Base-by-base conservation (phyloP, 1,140 invertebrate species). In the Pogonus chalceus region DNA sequence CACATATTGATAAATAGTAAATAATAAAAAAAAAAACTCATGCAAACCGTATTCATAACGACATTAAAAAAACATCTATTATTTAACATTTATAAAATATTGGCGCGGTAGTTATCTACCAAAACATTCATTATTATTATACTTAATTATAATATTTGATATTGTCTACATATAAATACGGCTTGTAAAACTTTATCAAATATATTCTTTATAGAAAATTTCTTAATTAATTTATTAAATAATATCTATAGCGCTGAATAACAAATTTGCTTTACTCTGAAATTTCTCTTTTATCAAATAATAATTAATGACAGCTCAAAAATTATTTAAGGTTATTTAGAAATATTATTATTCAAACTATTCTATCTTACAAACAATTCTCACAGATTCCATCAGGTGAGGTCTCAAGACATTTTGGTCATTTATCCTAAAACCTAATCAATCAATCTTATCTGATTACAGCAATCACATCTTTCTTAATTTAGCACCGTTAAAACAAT, bases 51-150 rank as follows among this genome's bases (percentile, higher is more conserved):
- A 43, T 18, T 12, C 37, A 43, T 43, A 43, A 12, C 18, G 18
- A 18, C 37, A 7, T 14, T 12, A 43, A 10, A 18, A 9, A 10
- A 10, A 43, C 37, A 43, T 43, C 4, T 16, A 43, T 43, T 31
- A 31, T 43, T 18, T 43, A 43, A 43, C 37, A 43, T 43, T 43
- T 43, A 43, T 43, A 43, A 43, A 43, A 43, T 18, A 43, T 43
- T 43, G 37, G 37, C 37, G 18, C 37, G 37, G 37, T 18, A 43
- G 37, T 43, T 12, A 3, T 12, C 37, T 18, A 12, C 37, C 18
- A 43, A 10, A 12, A 43, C 9, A 43, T 18, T 12, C 7, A 12
- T 43, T 43, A 12, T 43, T 43, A n/a, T n/a, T n/a, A n/a, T n/a
- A n/a, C n/a, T n/a, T n/a, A n/a, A n/a, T n/a, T n/a, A n/a, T 12